Base-by-base conservation (phyloP, 1,140 invertebrate species). In the Eulimnadia texana region DNA sequence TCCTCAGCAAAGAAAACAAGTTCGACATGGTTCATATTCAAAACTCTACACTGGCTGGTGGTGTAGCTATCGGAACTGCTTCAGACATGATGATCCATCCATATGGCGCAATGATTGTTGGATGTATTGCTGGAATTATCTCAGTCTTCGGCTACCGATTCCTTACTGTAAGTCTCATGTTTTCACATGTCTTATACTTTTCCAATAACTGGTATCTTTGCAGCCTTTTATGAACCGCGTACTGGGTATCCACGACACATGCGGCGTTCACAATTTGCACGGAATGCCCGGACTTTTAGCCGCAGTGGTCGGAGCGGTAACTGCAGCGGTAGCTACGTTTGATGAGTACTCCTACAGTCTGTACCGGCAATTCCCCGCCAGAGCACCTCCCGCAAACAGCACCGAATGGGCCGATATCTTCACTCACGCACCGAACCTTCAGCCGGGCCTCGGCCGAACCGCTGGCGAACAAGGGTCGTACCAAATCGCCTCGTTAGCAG, bases 261-360 rank as follows among this genome's bases (percentile, higher is more conserved):
- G 93, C 70, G 94, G 94, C 1, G 91, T 97, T 0, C 82, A 97
- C 75, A 97, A 97, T 74, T 79, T 98, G 10, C 93, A 98, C 69
- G 94, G 93, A 0, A 90, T 97, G 85, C 93, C 94, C 0, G 93
- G 88, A 16, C 70, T 97, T 2, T 73, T 93, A 19, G 90, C 87
- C 3, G 92, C 83, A 49, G 69, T 96, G 42, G 79, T 86, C 25
- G 85, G 88, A 0, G 82, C 82, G 1, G 68, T 93, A 16, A 82
- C 86, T 68, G 86, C 90, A 9, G 78, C 77, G 9, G 65, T 89
- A 6, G 90, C 88, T 1, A 81, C 79, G 2, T 75, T 79, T 56
- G 68, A 72, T 1, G 68, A 69, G 16, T 80, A 80, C 65, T 75
- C 75, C 6, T 66, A 68, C 47, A 70, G 77, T 51, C 67, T 79